phyloP scores from a whole-genome alignment of 1,140 invertebrate species.

The Orius laevigatus region DNA sequence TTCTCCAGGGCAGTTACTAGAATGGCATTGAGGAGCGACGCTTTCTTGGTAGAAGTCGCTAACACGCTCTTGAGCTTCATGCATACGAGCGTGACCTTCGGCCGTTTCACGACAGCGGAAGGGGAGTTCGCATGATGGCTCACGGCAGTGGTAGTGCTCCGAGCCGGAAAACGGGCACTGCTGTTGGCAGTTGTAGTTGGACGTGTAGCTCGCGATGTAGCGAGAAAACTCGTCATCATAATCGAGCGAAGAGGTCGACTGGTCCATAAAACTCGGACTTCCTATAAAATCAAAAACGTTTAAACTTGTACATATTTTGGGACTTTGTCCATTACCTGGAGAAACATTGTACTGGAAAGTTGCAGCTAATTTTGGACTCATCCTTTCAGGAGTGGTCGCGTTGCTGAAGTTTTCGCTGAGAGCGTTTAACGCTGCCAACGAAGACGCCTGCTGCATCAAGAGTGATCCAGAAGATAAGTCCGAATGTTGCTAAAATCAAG shows the following conservation, averaged over 20 bases:
- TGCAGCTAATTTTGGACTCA: slow-evolving; percentile 11
- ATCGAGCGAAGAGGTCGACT: slow-evolving; percentile 7
- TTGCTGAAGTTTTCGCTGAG: slow-evolving; percentile 26
- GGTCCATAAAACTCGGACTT: slow-evolving; percentile 12
- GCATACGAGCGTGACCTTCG: slow-evolving; percentile 66
- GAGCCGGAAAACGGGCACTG: slow-evolving; percentile 48
- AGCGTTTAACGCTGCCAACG: slow-evolving; percentile 21
- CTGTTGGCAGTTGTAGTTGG: slow-evolving; percentile 34
- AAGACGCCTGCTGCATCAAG: slow-evolving; percentile 21
- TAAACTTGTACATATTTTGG: no score
- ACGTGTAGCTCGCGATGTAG: slow-evolving; percentile 31
- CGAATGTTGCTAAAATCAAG: background rate
- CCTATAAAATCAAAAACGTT: background rate
- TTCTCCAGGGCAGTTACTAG: slow-evolving; percentile 59
- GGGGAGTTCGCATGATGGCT: slow-evolving; percentile 44
- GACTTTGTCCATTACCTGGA: slow-evolving; percentile 7
- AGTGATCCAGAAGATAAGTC: slow-evolving; percentile 18
- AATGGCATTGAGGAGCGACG: slow-evolving; percentile 29
- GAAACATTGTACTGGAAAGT: slow-evolving; percentile 11
- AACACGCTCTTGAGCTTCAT: slow-evolving; percentile 71
- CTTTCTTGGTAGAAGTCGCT: slow-evolving; percentile 63
- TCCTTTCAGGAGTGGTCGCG: slow-evolving; percentile 33
- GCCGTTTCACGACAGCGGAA: slow-evolving; percentile 63
- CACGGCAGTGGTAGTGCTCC: slow-evolving; percentile 65
- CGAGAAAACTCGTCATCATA: slow-evolving; percentile 33